phyloP scores from a whole-genome alignment of 1,140 invertebrate genomes.

The Nasonia vitripennis region DNA sequence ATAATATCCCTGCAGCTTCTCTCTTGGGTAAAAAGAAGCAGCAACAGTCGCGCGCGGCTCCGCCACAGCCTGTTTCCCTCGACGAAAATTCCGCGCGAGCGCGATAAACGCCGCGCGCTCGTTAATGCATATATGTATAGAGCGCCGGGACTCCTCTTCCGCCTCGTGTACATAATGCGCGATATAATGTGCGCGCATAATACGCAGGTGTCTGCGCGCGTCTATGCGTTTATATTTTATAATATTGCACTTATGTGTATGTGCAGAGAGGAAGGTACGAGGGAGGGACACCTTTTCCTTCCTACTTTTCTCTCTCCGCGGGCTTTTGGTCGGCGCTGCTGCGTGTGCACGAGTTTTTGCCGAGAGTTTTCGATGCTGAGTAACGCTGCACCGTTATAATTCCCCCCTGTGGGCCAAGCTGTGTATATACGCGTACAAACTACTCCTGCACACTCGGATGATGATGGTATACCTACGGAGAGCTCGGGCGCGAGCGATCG shows the following conservation, averaged over 20 bases:
- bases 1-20: not conserved
- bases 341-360: too few relatives aligned
- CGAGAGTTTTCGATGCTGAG: constrained; percentile 25
- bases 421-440: too few relatives aligned
- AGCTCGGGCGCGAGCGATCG: too few relatives aligned
- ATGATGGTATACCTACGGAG: too few relatives aligned
- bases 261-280: not conserved
- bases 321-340: not conserved
- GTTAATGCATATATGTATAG: constrained; percentile 40
- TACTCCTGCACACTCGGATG: too few relatives aligned
- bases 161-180: not conserved
- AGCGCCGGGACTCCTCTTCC: constrained; percentile 5
- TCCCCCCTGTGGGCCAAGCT: not conserved
- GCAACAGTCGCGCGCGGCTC: not conserved
- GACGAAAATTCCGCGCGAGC: constrained; percentile 29
- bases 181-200: not conserved
- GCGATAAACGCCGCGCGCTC: constrained; percentile 43
- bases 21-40: constrained; percentile 27
- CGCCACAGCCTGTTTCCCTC: constrained; percentile 17
- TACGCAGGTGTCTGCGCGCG: not conserved
- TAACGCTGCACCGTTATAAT: constrained; percentile 41
- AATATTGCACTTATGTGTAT: not conserved
- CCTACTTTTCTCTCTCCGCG: not conserved
- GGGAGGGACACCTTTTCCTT: constrained; percentile 12
- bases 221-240: not conserved